Percentiles rank a stretch among this genome's conserved stretches.
phyloP scores from a whole-genome alignment of 2,888 invertebrate genomes.

The Laspeyria flexula region DNA sequence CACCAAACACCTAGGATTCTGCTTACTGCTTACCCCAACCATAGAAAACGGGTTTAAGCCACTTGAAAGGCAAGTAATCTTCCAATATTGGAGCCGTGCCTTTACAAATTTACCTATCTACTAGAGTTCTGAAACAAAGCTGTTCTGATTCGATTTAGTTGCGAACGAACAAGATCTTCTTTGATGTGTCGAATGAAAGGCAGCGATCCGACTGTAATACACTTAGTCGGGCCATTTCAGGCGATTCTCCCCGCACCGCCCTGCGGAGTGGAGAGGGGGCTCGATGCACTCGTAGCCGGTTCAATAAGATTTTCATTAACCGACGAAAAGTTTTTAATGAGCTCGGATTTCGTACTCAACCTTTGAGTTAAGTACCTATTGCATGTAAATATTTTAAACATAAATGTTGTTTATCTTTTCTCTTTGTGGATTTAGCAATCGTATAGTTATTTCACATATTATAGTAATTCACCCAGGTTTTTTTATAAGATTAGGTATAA shows the following conservation, averaged over 20 bases:
- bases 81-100: conserved; percentile 49
- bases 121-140: conserved; percentile 78
- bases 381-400: conserved; percentile 26
- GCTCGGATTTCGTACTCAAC: conserved; percentile 67
- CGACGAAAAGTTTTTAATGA: conserved; percentile 84
- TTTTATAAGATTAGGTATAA: no score
- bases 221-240: conserved; percentile 83
- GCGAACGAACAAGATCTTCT: conserved; percentile 80
- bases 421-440: not conserved
- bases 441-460: no score
- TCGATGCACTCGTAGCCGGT: conserved; percentile 70
- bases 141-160: conserved; percentile 80
- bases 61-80: conserved; percentile 44
- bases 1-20: no score
- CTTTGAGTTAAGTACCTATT: conserved; percentile 54
- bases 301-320: conserved; percentile 85
- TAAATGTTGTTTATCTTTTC: not conserved
- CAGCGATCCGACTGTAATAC: conserved; percentile 84
- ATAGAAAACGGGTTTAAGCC: conserved; percentile 30
- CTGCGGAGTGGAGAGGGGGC: conserved; percentile 22
- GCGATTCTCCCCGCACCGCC: conserved; percentile 47
- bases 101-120: conserved; percentile 70
- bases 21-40: not conserved
- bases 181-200: conserved; percentile 86
- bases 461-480: no score